Evolutionary conservation across 2,888 invertebrate species (phyloP), one percentile per base, ranked within the genome.

Genomic region (Neelides folsomi): DNA sequence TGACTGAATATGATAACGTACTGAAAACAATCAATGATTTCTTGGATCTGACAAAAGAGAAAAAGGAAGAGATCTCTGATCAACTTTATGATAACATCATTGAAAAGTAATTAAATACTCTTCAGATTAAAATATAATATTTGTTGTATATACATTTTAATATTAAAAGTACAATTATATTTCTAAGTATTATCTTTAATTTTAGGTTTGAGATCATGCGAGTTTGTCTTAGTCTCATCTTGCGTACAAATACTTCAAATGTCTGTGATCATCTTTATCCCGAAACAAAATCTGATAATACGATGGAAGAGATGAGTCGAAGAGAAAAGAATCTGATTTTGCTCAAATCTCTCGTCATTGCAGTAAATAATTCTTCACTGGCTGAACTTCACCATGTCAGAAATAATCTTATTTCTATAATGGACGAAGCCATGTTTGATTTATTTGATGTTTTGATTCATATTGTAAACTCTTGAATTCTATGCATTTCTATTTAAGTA

Each of bases 1-100:
- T 60, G 46, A 58, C 55, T 7, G 64, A 64, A 10, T 60, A 55
- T 13, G 64, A 64, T 46, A 61, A 61, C 41, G 59, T 54, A n/a
- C 58, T 56, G 3, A 62, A 64, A 52, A 56, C 52, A 18, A 56
- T 64, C 1, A 54, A 49, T 16, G 64, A 64, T 44, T 55, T 46
- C 7, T 20, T 62, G 8, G 46, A 53, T 5, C 35, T 47, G 9
- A 15, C 53, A 7, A 53, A 56, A 15, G 39, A 46, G 47, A 16
- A 20, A 4, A 51, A 49, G 16, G 51, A 51, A 8, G 54, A 53
- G 44, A 19, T 52, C 9, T 48, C 52, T 6, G 37, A 16, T 5
- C 40, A 48, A 9, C 16, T 52, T 2, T n/a, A 45, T 10, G 20
- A 45, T 45, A n/a, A n/a, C 5, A 45, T 27, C 12, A 27, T 9